Conservation (phyloP, 2,888 invertebrate species). For the Pristionchus exspectatus region DNA sequence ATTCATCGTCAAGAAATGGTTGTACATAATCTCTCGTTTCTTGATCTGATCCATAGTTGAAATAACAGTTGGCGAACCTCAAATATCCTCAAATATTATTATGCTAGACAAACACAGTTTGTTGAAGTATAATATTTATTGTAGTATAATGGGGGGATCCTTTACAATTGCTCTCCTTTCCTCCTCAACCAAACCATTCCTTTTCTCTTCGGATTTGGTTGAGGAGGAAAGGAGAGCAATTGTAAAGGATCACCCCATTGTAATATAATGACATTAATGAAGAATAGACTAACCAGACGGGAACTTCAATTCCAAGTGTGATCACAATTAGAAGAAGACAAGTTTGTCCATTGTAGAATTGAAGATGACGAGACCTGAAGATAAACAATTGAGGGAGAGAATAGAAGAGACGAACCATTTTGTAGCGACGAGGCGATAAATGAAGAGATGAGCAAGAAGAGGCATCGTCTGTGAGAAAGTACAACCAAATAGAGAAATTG, state of each 20-base stretch:
- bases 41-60: constrained; percentile 37
- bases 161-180: too few species aligned
- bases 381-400: background rate
- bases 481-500: constrained; percentile 3
- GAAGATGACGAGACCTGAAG: constrained; percentile 2
- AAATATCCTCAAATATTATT: background rate
- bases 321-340: background rate
- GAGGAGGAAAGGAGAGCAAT: too few species aligned
- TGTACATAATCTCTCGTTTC: constrained; percentile 32
- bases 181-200: too few species aligned
- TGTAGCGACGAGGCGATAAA: constrained; percentile 23
- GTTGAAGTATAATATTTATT: too few species aligned
- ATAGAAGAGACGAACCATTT: background rate
- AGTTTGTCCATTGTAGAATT: background rate
- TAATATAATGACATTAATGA: background rate
- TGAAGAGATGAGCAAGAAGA: constrained; percentile 27
- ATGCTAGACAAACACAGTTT: background rate
- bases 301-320: constrained; percentile 25
- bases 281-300: background rate
- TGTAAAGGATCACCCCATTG: too few species aligned
- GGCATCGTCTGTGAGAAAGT: constrained; percentile 36
- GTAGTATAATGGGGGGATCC: too few species aligned
- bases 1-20: constrained; percentile 18
- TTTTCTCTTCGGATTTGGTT: too few species aligned
- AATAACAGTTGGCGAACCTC: constrained; percentile 40